Conservation (phyloP, 2,113 vertebrate genomes). For the Peromyscus californicus region DNA sequence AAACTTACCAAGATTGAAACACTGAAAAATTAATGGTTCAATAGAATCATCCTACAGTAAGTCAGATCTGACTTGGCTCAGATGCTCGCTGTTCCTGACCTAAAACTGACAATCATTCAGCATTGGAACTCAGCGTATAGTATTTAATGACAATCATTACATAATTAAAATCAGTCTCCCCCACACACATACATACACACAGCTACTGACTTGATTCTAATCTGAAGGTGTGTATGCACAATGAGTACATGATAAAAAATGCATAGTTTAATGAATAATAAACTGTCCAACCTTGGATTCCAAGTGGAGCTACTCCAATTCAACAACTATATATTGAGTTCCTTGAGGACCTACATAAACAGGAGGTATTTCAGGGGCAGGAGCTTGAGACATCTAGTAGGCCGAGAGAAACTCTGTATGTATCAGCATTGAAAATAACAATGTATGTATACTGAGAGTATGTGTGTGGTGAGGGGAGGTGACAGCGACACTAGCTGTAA, state of each 20-base stretch:
- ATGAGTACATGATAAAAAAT: not conserved
- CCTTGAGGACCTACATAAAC: not conserved
- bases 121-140: conserved; percentile 28
- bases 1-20: not conserved
- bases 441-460: not conserved
- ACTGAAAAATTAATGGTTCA: conserved; percentile 5
- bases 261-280: conserved; percentile 13
- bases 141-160: conserved; percentile 39
- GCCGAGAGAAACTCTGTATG: conserved; percentile 17
- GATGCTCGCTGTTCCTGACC: not conserved
- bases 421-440: not conserved
- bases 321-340: not conserved
- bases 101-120: conserved; percentile 35
- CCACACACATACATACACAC: not conserved
- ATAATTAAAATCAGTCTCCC: not conserved
- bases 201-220: not conserved
- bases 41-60: not conserved
- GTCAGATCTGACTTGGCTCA: conserved; percentile 20
- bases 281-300: conserved; percentile 50
- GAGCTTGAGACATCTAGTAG: not conserved
- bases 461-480: not conserved
- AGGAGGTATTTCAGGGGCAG: not conserved
- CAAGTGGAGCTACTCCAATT: not conserved
- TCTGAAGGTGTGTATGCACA: not conserved
- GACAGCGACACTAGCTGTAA: not conserved